Conservation (phyloP, 1,140 invertebrate genomes). For the Calliphora vicina region DNA sequence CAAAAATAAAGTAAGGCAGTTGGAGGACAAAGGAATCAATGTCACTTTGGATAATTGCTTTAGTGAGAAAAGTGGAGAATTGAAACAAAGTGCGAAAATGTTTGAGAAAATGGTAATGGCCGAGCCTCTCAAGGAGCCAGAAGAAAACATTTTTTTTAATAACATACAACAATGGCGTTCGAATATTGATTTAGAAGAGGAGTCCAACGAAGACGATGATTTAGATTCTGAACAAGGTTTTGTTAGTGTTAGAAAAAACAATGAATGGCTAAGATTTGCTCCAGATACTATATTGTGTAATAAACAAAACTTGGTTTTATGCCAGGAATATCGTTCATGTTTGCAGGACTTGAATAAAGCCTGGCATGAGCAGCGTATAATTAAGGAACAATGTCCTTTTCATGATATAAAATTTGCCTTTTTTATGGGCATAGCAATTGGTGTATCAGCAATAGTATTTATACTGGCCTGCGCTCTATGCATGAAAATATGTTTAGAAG, state of each 20-base stretch:
- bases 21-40: slow-evolving; percentile 47
- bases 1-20: slow-evolving; percentile 43
- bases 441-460: not conserved
- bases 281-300: slow-evolving; percentile 8
- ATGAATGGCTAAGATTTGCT: slow-evolving; percentile 5
- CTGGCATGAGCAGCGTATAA: not conserved
- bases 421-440: not conserved
- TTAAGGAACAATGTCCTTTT: not conserved
- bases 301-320: not conserved
- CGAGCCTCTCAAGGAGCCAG: too few relatives aligned
- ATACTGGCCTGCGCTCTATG: not conserved
- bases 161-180: slow-evolving; percentile 10
- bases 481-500: not conserved
- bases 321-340: slow-evolving; percentile 2
- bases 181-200: not conserved
- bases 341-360: not conserved
- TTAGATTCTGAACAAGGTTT: not conserved
- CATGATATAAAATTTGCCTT: slow-evolving; percentile 19
- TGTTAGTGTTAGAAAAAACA: not conserved
- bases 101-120: slow-evolving; percentile 40
- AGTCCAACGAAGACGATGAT: slow-evolving; percentile 21
- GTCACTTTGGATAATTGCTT: slow-evolving; percentile 44
- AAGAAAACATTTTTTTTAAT: not conserved
- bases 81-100: not conserved
- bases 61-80: not conserved